These are phyloP conservation scores for Leucophenga varia DNA, from an alignment of 1,140 invertebrate genomes.

Conservation along the genomic window DNA sequence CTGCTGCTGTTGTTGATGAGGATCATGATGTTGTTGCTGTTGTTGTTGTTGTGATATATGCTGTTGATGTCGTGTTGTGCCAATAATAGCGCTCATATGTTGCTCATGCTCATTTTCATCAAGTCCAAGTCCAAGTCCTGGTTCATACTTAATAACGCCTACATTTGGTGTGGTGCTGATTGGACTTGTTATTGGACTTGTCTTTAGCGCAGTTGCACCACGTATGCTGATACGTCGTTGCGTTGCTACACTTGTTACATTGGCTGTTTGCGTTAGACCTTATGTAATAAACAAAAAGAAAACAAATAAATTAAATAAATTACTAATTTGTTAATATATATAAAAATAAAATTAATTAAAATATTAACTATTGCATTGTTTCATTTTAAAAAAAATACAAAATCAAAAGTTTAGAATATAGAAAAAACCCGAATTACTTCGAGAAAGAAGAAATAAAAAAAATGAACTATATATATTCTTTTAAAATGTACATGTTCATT, in stretches of 20 bases:
- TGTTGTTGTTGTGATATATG: slow-evolving; percentile 15
- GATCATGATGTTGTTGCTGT: slow-evolving; percentile 25
- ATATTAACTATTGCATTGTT: too few species aligned
- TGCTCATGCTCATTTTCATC: slow-evolving; percentile 37
- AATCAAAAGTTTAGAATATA: too few species aligned
- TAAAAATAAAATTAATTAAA: too few species aligned
- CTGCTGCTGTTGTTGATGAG: slow-evolving; percentile 20
- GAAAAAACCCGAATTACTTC: too few species aligned
- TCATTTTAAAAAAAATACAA: too few species aligned
- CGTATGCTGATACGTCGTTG: slow-evolving; percentile 23
- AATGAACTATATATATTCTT: too few species aligned
- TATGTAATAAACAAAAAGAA: slow-evolving; percentile 20
- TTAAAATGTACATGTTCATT: too few species aligned
- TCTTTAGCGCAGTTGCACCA: slow-evolving; percentile 36
- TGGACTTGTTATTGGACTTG: slow-evolving; percentile 43
- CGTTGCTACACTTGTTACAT: slow-evolving; percentile 8
- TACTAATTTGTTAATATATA: too few species aligned
- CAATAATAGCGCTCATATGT: slow-evolving; percentile 22
- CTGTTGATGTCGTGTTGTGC: slow-evolving; percentile 29
- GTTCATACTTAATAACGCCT: slow-evolving; percentile 43
- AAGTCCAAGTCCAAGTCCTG: slow-evolving; percentile 12
- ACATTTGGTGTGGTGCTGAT: slow-evolving; percentile 24
- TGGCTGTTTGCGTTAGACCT: slow-evolving; percentile 9
- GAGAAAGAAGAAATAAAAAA: too few species aligned
- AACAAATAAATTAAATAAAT: slow-evolving; percentile 17